Percentiles rank a stretch among this genome's conserved stretches.
phyloP scores from a whole-genome alignment of 2,797 vertebrate species.

The Dipus sagitta region DNA sequence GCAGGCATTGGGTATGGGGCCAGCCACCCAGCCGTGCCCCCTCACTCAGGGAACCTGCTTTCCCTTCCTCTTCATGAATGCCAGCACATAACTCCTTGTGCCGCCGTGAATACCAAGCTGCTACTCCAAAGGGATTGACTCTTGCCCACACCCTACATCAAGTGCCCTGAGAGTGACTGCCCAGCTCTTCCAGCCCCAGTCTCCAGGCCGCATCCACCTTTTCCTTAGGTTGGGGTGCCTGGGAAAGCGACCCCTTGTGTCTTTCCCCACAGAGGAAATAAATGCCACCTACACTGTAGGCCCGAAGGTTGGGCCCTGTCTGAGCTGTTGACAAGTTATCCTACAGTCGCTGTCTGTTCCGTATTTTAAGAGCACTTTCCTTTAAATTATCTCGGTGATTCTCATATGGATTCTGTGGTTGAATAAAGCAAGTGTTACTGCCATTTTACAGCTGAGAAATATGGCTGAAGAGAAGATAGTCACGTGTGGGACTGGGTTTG shows the following conservation, averaged over 20 bases:
- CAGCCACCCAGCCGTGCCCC: background rate
- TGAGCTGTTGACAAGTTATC: slow-evolving; percentile 46
- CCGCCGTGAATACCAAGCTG: slow-evolving; percentile 46
- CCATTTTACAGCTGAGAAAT: background rate
- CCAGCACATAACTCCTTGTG: slow-evolving; percentile 73
- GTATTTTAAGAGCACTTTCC: background rate
- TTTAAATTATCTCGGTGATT: background rate
- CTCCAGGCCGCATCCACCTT: background rate
- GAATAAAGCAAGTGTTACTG: background rate
- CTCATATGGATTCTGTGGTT: background rate
- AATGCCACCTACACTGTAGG: slow-evolving; percentile 69
- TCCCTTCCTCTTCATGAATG: slow-evolving; percentile 22
- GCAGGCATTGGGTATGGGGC: background rate
- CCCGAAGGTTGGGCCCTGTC: slow-evolving; percentile 58
- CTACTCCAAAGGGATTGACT: background rate
- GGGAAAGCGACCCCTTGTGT: background rate
- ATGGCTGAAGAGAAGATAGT: background rate
- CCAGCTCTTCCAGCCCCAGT: slow-evolving; percentile 1
- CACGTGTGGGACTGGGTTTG: background rate
- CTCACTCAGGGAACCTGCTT: slow-evolving; percentile 67
- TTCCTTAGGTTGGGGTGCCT: slow-evolving; percentile 16
- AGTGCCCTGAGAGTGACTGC: background rate
- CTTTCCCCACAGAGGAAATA: slow-evolving; percentile 75
- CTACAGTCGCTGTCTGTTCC: background rate
- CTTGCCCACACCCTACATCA: background rate